Evolutionary conservation across 1,140 invertebrate species (phyloP), one percentile per base, ranked within the genome.

Genomic region (Nephotettix cincticeps): DNA sequence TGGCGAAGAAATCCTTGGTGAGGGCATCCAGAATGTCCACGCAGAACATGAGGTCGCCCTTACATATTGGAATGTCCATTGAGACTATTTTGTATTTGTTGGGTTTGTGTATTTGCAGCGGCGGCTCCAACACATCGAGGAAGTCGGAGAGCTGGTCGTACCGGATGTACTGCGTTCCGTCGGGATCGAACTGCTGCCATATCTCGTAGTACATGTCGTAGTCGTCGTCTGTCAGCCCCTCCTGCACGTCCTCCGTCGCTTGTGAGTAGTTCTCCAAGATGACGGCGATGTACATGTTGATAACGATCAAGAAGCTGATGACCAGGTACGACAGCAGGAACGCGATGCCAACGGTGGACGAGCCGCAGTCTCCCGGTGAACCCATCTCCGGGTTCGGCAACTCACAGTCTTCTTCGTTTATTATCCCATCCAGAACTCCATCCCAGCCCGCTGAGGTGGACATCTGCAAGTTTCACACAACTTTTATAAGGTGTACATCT

Each of bases 161-260:
- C 23, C 90, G 87, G 76, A 99, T 98, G 83, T 97, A 99, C 81
- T 98, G 95, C 2, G 96, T 97, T 61, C 97, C 97, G 78, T 98
- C 94, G 0, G 97, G 96, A 84, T 99, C 97, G 82, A 96, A 99
- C 77, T 96, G 91, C 80, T 98, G 96, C 97, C 97, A 99, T 75
- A 98, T 97, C 84, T 99, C 97, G 81, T 99, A 99, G 83, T 98
- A 99, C 95, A 99, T 98, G 80, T 99, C 97, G 84, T 99, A 99
- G 81, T 99, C 97, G 82, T 99, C 97, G 80, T 98, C 96, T 30
- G 97, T 99, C 51, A 99, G 86, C 77, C 97, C 96, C 83, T 99
- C 96, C 80, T 99, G 96, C 51, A 99, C 97, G 82, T 99, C 97
- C 84, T 99, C 97, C 47, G 96, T 98, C 32, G 97, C 97, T 84